phyloP scores from a whole-genome alignment of 92 coral and sea anemone genomes.

The Montipora capitata region DNA sequence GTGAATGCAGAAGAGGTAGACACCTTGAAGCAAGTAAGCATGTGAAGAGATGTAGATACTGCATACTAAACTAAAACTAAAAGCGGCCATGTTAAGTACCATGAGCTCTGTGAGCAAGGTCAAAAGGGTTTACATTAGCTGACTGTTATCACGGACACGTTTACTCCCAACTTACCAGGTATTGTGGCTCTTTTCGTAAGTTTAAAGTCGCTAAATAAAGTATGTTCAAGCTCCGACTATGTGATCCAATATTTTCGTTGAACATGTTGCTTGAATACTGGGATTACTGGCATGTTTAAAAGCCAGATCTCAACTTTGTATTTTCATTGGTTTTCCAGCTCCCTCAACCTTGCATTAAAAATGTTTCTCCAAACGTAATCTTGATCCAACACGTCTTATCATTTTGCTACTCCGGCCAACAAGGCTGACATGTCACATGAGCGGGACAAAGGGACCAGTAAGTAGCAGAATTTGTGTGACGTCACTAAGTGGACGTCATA shows the following conservation, averaged over 20 bases:
- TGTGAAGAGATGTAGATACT: not conserved
- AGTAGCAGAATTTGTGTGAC: not conserved
- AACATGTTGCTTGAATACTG: not conserved
- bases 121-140: too few species aligned
- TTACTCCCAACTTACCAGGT: too few species aligned
- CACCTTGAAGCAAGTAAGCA: conserved; percentile 10
- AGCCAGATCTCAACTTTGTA: not conserved
- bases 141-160: too few species aligned
- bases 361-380: not conserved
- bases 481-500: not conserved
- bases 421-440: not conserved
- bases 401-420: conserved; percentile 1
- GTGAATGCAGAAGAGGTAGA: conserved; percentile 4
- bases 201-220: not conserved
- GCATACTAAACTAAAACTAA: too few species aligned
- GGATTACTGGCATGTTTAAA: not conserved
- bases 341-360: not conserved
- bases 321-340: not conserved
- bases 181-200: too few species aligned
- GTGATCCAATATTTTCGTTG: not conserved
- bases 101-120: too few species aligned
- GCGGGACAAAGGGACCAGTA: not conserved
- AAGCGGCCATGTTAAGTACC: too few species aligned
- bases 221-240: not conserved
- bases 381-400: not conserved